Conservation (phyloP, 1,140 invertebrate species). For the Neodiprion pinetum region DNA sequence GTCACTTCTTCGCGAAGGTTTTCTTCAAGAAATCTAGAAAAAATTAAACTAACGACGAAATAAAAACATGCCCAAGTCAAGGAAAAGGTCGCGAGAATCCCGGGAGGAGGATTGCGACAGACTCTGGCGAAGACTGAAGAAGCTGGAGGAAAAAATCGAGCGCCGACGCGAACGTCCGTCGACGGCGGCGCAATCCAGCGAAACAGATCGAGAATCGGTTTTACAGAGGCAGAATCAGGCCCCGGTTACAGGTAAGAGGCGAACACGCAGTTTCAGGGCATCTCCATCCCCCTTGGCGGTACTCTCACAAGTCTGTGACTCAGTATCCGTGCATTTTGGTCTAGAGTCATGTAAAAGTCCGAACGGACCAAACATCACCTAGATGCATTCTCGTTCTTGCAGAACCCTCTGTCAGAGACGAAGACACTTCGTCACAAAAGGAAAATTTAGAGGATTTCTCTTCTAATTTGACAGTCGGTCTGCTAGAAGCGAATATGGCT, state of each 20-base stretch:
- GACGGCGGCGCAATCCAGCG: background rate
- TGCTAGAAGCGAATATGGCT: background rate
- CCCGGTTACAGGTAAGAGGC: background rate
- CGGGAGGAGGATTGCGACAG: too few relatives aligned
- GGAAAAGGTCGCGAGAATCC: too few relatives aligned
- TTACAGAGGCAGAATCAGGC: background rate
- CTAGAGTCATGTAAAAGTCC: background rate
- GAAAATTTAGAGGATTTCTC: background rate
- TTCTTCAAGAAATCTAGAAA: too few relatives aligned
- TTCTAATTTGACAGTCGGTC: background rate
- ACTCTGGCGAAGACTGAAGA: background rate
- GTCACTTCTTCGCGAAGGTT: too few relatives aligned
- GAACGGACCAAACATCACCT: too few relatives aligned
- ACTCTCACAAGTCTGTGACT: background rate
- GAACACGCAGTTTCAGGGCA: background rate
- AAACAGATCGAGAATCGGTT: background rate
- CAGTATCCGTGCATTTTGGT: slow-evolving; percentile 2
- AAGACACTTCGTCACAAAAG: background rate
- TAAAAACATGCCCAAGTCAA: too few relatives aligned
- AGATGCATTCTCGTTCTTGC: background rate
- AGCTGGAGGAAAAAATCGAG: background rate
- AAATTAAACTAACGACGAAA: too few relatives aligned
- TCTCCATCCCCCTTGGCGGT: background rate
- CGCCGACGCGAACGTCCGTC: background rate
- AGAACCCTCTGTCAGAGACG: background rate